Percentiles rank a stretch among this genome's conserved stretches.
Evolutionary conservation across 2,888 invertebrate species (phyloP).

Genomic region (Lamproptera curius): DNA sequence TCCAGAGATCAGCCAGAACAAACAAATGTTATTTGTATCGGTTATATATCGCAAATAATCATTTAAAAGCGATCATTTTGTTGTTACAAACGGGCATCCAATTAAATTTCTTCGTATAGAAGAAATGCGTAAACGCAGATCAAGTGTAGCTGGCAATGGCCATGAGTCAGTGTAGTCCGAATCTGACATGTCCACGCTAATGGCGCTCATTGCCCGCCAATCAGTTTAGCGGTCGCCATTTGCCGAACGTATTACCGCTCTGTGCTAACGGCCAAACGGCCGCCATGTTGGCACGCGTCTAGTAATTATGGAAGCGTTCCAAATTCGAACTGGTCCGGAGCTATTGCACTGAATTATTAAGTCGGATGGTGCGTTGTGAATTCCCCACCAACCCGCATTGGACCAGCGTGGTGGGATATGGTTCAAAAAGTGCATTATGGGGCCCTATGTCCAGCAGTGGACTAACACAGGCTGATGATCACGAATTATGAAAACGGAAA

Average conservation of each 20-base stretch:
- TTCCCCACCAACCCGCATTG: too few species aligned
- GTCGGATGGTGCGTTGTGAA: too few species aligned
- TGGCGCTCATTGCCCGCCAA: constrained; percentile 63
- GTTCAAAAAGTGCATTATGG: too few species aligned
- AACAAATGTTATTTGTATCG: neutral
- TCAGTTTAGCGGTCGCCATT: constrained; percentile 60
- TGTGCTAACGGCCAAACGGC: constrained; percentile 37
- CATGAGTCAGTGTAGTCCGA: constrained; percentile 42
- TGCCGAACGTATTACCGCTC: constrained; percentile 46
- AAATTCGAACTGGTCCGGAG: constrained; percentile 38
- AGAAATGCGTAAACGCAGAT: constrained; percentile 27
- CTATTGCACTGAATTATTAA: too few species aligned
- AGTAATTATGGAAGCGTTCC: constrained; percentile 41
- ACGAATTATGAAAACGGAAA: too few species aligned
- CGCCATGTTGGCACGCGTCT: constrained; percentile 48
- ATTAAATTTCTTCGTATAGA: too few species aligned
- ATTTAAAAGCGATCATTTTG: neutral
- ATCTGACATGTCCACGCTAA: constrained; percentile 59
- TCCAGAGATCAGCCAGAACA: too few species aligned
- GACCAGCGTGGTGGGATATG: too few species aligned
- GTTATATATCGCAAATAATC: neutral
- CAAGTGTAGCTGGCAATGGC: constrained; percentile 30
- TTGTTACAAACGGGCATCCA: too few species aligned
- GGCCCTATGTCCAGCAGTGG: too few species aligned
- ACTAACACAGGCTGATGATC: too few species aligned